phyloP scores from a whole-genome alignment of 2,113 vertebrate species.

The Piaya cayana region DNA sequence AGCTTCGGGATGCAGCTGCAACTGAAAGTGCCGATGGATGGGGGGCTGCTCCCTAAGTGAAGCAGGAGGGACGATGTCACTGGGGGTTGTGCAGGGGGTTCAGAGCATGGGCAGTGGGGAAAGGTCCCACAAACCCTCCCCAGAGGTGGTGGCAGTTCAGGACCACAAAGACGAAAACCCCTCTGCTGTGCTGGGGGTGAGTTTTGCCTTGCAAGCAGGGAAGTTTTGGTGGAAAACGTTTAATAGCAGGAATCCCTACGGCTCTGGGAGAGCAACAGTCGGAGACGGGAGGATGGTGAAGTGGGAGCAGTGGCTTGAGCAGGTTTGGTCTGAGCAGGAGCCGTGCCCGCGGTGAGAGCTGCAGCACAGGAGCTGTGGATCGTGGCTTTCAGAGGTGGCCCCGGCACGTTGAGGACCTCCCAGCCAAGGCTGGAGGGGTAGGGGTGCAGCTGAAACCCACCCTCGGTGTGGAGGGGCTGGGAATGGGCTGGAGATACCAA shows the following conservation, averaged over 20 bases:
- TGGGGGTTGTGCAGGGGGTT: background rate
- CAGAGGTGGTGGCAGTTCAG: accelerated
- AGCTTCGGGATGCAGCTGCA: background rate
- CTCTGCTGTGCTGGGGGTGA: too few species aligned
- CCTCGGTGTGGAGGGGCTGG: background rate
- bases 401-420: background rate
- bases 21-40: background rate
- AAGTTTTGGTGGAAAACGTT: background rate
- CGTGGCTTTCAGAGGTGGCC: background rate
- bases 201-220: too few species aligned
- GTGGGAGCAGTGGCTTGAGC: background rate
- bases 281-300: background rate
- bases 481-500: background rate
- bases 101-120: accelerated
- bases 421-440: background rate
- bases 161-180: background rate
- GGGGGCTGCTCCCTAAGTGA: background rate
- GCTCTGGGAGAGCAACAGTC: too few species aligned
- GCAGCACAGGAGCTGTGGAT: background rate
- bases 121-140: background rate
- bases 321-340: background rate
- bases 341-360: background rate
- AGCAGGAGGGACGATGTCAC: background rate
- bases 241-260: accelerated
- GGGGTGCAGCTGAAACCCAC: background rate